Percentiles rank a stretch among this genome's conserved stretches.
phyloP scores from a whole-genome alignment of 2,888 invertebrate species.

The Sicus ferrugineus region DNA sequence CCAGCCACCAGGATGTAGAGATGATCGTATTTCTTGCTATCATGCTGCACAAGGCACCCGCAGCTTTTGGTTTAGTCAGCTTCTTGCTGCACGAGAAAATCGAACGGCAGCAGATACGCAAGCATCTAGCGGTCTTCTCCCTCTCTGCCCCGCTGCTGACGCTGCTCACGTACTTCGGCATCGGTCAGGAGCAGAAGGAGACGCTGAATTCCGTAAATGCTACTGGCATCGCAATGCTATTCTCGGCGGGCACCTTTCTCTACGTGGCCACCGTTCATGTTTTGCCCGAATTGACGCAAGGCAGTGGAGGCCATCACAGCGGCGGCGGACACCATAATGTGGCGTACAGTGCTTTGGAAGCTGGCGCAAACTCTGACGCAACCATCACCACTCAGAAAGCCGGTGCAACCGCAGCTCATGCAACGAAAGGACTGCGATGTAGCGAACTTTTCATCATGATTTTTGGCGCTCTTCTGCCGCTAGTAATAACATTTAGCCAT shows the following conservation, averaged over 20 bases:
- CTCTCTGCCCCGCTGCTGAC: conserved; percentile 90
- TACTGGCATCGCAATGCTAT: conserved; percentile 96
- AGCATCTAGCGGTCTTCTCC: conserved; percentile 91
- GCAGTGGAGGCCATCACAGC: conserved; percentile 63
- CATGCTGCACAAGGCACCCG: conserved; percentile 99
- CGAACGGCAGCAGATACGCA: conserved; percentile 83
- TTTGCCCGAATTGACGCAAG: conserved; percentile 87
- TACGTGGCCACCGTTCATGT: conserved; percentile 99
- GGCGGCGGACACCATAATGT: conserved; percentile 37
- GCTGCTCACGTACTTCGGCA: conserved; percentile 89
- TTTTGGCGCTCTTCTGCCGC: conserved; percentile 85
- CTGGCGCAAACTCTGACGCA: conserved; percentile 40
- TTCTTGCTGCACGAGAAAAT: conserved; percentile 95
- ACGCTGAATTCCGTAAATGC: conserved; percentile 88
- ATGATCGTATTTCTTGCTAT: conserved; percentile 98
- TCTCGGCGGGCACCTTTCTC: conserved; percentile 98
- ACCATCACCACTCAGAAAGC: conserved; percentile 33
- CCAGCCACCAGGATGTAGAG: conserved; percentile 95
- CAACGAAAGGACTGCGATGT: conserved; percentile 70
- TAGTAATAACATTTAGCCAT: conserved; percentile 91
- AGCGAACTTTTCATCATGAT: conserved; percentile 85
- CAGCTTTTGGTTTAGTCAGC: conserved; percentile 98
- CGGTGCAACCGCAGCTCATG: conserved; percentile 21
- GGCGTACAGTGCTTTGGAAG: conserved; percentile 54
- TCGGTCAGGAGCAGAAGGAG: conserved; percentile 93